Evolutionary conservation across 2,113 vertebrate species (phyloP), one percentile per base, ranked within the genome.

Genomic region (Scomber colias): DNA sequence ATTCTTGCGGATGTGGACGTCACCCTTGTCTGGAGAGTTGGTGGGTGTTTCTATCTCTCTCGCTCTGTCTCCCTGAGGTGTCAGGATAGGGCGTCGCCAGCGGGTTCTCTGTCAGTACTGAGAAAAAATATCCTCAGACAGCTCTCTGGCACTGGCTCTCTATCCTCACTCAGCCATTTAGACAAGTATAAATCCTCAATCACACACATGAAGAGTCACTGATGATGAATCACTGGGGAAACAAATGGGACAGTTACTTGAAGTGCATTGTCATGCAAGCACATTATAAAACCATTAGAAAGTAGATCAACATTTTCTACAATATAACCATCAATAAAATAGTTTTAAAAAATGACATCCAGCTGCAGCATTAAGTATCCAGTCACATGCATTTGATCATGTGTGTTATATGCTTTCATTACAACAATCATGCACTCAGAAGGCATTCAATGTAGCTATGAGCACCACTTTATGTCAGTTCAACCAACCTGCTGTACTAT

Each of bases 201-300:
- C 68, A 71, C 53, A 65, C 62, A 79, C 60, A 71, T 44, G 30
- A 71, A 27, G 68, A 64, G 60, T 11, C 60, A n/a, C 6, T 45
- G 60, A 51, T 64, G 68, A 79, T 65, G 53, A 72, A 57, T 51
- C 45, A 44, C 44, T 30, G 35, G 12, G 77, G 61, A 51, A 45
- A 65, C 40, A 55, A 63, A 21, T 0, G 13, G 21, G 17, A 48
- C 6, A 1, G 48, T 55, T 4, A 35, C 17, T 69, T 35, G 8
- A 53, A 44, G 21, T 19, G 21, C 21, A 53, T 30, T 69, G 57
- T 62, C 31, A 45, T 61, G 75, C 17, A 45, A 46, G 50, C 31
- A 46, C 35, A 70, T 70, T 68, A 49, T 21, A 35, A 55, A 74
- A 40, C 35, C 35, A 40, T 40, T 40, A 40, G 35, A 40, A 40